Evolutionary conservation across 2,113 vertebrate genomes (phyloP), one percentile per base, ranked within the genome.

Genomic region (Nibea coibor): DNA sequence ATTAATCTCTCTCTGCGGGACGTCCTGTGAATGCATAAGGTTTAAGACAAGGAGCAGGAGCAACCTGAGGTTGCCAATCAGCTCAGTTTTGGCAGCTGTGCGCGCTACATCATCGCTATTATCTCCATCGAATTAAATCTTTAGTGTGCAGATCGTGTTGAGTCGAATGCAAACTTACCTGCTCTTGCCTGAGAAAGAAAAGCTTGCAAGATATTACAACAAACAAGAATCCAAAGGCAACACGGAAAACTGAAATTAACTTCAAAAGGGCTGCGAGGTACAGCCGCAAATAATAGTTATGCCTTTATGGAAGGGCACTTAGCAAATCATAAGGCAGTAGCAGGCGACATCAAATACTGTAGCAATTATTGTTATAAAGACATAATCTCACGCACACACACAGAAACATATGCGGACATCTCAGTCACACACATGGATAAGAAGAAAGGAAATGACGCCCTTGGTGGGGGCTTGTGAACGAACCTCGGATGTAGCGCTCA

Each of bases 401-500:
- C 57, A 82, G 3, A 59, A 20, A 74, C 8, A 16, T 5, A 72
- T 0, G 6, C 72, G 81, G 54, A 64, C 51, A n/a, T 14, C 17
- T 72, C 85, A 84, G 56, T 78, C 75, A 54, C 68, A 71, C 83
- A 85, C 80, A 85, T 87, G 75, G 81, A 85, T 64, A 91, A 78
- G 91, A 92, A 87, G 73, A 92, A 91, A 88, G 87, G 24, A 91
- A 94, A 91, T 91, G 93, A 84, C 50, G 88, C 90, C 93, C 92
- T 56, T 64, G 77, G 82, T 17, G 26, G 68, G 90, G 91, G 92
- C 91, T 92, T 76, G 82, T 87, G 89, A 87, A 93, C 89, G 65
- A 93, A 94, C 93, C 92, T 93, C 84, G 89, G 82, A 92, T 90
- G 89, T 91, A 89, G 88, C 92, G 92, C 96, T 94, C 92, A 99